phyloP scores from a whole-genome alignment of 2,797 vertebrate genomes.

The Pelobates cultripes region DNA sequence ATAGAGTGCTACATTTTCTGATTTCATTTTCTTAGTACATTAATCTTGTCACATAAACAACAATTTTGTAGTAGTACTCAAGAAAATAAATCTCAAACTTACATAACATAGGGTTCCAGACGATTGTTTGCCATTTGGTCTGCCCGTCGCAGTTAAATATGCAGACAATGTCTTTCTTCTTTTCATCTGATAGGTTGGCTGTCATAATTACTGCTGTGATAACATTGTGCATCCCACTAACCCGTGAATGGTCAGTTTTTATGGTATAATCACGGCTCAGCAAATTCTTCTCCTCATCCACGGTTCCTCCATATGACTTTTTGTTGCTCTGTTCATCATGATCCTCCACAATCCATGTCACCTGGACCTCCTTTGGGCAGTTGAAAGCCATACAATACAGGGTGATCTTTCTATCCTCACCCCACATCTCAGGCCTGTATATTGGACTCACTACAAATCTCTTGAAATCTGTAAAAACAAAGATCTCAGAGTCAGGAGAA shows the following conservation, averaged over 20 bases:
- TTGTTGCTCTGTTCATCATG: too few relatives aligned
- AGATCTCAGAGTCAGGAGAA: too few relatives aligned
- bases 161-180: background rate
- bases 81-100: background rate
- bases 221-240: background rate
- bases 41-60: too few relatives aligned
- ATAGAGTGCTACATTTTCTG: too few relatives aligned
- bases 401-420: background rate
- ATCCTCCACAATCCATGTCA: slow-evolving; percentile 1
- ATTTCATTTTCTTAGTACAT: too few relatives aligned
- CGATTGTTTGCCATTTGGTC: background rate
- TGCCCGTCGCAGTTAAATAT: background rate
- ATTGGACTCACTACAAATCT: slow-evolving; percentile 16
- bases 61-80: too few relatives aligned
- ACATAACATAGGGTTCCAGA: background rate
- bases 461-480: background rate
- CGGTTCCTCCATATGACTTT: background rate
- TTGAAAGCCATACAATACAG: slow-evolving; percentile 30
- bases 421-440: background rate
- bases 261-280: background rate
- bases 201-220: slow-evolving; percentile 14
- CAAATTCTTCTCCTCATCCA: slow-evolving; percentile 12
- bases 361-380: background rate
- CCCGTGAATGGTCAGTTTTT: background rate
- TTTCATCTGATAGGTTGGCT: background rate